Conservation (phyloP, 2,888 invertebrate species). For the Agonum fuliginosum region DNA sequence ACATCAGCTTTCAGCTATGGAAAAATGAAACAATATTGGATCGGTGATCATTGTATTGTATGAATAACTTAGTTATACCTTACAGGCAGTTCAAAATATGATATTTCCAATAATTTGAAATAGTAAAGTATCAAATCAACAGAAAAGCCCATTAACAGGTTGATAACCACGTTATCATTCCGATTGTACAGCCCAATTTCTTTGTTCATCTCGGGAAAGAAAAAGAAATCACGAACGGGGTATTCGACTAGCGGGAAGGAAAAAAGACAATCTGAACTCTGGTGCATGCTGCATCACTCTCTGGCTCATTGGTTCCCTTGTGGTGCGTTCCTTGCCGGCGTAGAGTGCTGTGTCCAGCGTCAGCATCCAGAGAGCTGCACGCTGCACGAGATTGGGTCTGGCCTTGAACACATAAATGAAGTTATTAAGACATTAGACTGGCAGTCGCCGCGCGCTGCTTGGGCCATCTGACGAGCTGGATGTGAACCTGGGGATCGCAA, state of each 20-base stretch:
- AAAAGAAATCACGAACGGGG: conserved; percentile 47
- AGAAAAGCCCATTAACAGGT: not conserved
- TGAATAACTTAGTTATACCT: too few relatives aligned
- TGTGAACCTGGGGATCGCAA: conserved; percentile 62
- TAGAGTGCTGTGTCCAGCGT: conserved; percentile 44
- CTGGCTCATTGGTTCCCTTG: not conserved
- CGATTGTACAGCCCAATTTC: conserved; percentile 5
- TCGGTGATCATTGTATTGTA: too few relatives aligned
- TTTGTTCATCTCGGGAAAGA: conserved; percentile 21
- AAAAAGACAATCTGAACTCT: conserved; percentile 46
- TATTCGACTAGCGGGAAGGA: conserved; percentile 48
- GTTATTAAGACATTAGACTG: conserved; percentile 73
- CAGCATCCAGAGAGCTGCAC: conserved; percentile 16
- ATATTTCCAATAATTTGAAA: not conserved
- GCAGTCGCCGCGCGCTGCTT: conserved; percentile 69
- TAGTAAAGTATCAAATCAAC: not conserved
- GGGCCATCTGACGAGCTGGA: conserved; percentile 41
- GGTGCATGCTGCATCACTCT: conserved; percentile 49
- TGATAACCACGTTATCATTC: not conserved
- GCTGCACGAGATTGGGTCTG: conserved; percentile 66
- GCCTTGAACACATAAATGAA: conserved; percentile 73
- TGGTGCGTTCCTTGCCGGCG: conserved; percentile 32
- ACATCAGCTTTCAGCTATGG: too few relatives aligned
- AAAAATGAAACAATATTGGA: too few relatives aligned
- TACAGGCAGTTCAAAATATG: too few relatives aligned